Base-by-base conservation (phyloP, 2,888 invertebrate genomes). In the Brachyopa scutellaris region DNA sequence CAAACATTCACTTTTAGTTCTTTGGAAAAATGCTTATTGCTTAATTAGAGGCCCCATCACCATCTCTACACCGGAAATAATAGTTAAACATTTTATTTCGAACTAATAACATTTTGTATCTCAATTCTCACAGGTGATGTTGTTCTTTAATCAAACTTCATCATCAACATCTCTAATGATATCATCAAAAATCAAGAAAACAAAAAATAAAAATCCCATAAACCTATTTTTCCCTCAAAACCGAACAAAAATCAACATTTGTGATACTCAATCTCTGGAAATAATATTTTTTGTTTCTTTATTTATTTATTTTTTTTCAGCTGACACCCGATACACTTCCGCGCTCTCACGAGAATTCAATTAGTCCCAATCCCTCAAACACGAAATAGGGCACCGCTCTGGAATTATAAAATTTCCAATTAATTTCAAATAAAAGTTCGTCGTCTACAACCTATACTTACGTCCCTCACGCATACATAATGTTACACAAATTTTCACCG, bases 261-360 rank as follows among this genome's bases (percentile, higher is more conserved):
- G 33, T 36, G 45, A 69, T 57, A 51, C 45, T 57, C 57, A 57
- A 69, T 61, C 45, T 42, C 61, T 26, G 53, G 9, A 73, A 64
- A 64, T 47, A 73, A 73, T 38, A 73, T 73, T 73, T 73, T 62
- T n/a, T n/a, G n/a, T n/a, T n/a, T n/a, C n/a, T n/a, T n/a, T n/a
- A n/a, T n/a, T n/a, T n/a, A n/a, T n/a, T n/a, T n/a, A n/a, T n/a
- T n/a, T n/a, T 13, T 21, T 38, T 29, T 11, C 9, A 47, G 13
- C 17, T 36, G 38, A 51, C 26, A 42, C 31, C 66, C 45, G 62
- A 61, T 21, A 40, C 8, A 59, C 61, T 33, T 38, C 42, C 72
- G n/a, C n/a, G 21, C 70, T 42, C 23, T 33, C 33, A 53, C 29
- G 13, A 15, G 42, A 17, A 61, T 72, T 62, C 61, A 72, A 72